A percentile compares a stretch with the other conserved stretches of the same genome.
phyloP scores from a whole-genome alignment of 2,797 vertebrate genomes.

The Cyprinodon diabolis region DNA sequence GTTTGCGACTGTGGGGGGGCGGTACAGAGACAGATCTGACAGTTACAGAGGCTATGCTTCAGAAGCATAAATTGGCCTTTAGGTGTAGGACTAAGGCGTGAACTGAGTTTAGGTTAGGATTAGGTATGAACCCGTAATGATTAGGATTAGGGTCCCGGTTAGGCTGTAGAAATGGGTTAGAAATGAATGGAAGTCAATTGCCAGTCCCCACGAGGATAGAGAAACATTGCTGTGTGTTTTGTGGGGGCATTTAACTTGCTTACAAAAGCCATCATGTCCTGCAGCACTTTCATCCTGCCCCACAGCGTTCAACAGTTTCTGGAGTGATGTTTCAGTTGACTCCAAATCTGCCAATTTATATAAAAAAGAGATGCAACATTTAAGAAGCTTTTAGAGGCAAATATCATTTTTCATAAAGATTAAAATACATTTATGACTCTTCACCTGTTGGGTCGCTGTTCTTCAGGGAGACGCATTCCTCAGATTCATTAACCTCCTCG shows the following conservation, averaged over 20 bases:
- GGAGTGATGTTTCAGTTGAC: conserved; percentile 56
- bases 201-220: too few relatives aligned
- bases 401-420: neutral
- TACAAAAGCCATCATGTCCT: conserved; percentile 63
- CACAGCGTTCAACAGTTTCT: conserved; percentile 68
- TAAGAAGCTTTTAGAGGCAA: neutral
- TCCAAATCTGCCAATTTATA: conserved; percentile 44
- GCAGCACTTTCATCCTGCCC: conserved; percentile 55
- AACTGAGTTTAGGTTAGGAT: too few relatives aligned
- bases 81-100: too few relatives aligned
- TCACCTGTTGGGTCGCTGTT: conserved; percentile 51
- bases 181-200: too few relatives aligned
- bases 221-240: too few relatives aligned
- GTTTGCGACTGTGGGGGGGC: too few relatives aligned
- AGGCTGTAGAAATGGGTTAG: too few relatives aligned
- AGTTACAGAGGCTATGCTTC: too few relatives aligned
- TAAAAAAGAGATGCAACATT: conserved; percentile 3
- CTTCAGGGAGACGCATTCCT: conserved; percentile 43
- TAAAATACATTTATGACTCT: neutral
- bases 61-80: too few relatives aligned
- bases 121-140: too few relatives aligned
- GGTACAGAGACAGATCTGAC: too few relatives aligned
- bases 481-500: conserved; percentile 66
- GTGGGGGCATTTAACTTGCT: conserved; percentile 15
- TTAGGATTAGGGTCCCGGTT: too few relatives aligned